phyloP scores from a whole-genome alignment of 1,140 invertebrate species.

The Drosophila triauraria region DNA sequence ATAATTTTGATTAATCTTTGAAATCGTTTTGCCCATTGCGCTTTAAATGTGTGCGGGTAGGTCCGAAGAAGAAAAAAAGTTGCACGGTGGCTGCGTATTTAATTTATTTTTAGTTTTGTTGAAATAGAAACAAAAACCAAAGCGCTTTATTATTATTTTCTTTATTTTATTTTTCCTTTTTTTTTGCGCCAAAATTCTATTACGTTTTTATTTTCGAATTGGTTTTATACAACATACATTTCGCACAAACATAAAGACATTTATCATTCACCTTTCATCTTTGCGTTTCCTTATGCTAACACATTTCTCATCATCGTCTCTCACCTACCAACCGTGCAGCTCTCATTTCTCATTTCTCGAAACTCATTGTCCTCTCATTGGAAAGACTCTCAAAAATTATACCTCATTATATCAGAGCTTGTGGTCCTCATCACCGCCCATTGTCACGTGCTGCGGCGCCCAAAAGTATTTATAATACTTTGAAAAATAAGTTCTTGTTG shows the following conservation, averaged over 20 bases:
- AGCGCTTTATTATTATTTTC: constrained; percentile 40
- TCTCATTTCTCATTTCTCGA: constrained; percentile 33
- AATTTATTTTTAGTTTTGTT: constrained; percentile 35
- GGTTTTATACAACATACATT: constrained; percentile 56
- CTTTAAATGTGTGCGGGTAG: constrained; percentile 61
- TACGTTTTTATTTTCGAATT: constrained; percentile 82
- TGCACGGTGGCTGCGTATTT: constrained; percentile 83
- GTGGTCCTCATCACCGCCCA: constrained; percentile 41
- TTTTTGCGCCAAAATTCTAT: constrained; percentile 61
- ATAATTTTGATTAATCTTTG: constrained; percentile 58
- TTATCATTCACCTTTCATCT: constrained; percentile 48
- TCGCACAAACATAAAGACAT: constrained; percentile 39
- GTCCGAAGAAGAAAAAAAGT: constrained; percentile 70
- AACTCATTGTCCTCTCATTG: constrained; percentile 33
- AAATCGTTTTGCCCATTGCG: constrained; percentile 23
- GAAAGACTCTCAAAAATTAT: constrained; percentile 22
- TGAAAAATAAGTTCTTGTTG: constrained; percentile 74
- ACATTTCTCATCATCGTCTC: constrained; percentile 34
- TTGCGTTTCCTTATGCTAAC: constrained; percentile 54
- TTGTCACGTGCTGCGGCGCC: constrained; percentile 63
- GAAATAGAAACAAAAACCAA: constrained; percentile 43
- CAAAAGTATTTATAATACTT: constrained; percentile 28
- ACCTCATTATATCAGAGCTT: constrained; percentile 18
- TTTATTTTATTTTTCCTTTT: constrained; percentile 25
- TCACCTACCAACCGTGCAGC: constrained; percentile 66